phyloP scores from a whole-genome alignment of 2,888 invertebrate genomes.

The Mesorhabditis sp. region DNA sequence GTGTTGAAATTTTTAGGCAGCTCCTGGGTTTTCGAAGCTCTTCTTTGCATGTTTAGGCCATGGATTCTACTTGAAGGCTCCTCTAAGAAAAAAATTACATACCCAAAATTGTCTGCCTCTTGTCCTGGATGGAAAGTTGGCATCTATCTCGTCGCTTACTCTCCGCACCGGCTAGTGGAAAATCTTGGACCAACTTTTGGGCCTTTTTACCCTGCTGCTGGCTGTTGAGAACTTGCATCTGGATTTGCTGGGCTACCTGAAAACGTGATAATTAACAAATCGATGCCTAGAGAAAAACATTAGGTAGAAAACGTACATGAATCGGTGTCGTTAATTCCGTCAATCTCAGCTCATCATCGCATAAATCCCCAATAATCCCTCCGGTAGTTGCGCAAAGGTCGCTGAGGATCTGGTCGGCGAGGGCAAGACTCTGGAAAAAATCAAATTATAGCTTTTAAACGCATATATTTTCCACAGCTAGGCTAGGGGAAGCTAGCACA shows the following conservation, averaged over 20 bases:
- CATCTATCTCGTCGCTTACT: conserved; percentile 92
- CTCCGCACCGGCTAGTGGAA: conserved; percentile 81
- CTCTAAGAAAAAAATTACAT: not conserved
- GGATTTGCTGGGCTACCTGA: conserved; percentile 22
- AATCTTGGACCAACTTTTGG: conserved; percentile 17
- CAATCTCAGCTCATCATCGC: conserved; percentile 95
- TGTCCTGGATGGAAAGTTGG: conserved; percentile 76
- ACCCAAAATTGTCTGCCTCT: conserved; percentile 36
- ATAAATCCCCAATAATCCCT: conserved; percentile 94
- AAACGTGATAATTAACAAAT: not conserved
- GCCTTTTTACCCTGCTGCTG: conserved; percentile 22
- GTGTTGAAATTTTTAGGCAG: conserved; percentile 5
- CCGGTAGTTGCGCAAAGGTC: conserved; percentile 98
- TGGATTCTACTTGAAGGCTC: not conserved
- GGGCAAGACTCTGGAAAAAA: conserved; percentile 67
- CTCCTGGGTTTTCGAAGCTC: too few species aligned
- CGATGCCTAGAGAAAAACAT: not conserved
- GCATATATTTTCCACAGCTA: not conserved
- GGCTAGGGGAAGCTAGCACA: not conserved
- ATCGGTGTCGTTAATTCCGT: conserved; percentile 71
- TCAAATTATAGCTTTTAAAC: conserved; percentile 4
- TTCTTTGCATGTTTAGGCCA: not conserved
- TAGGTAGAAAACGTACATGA: conserved; percentile 15
- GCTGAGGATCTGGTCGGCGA: conserved; percentile 93
- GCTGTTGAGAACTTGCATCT: conserved; percentile 25